Percentiles rank a stretch among this genome's conserved stretches.
Evolutionary conservation across 2,113 vertebrate species (phyloP).

Genomic region (Ochotona curzoniae): DNA sequence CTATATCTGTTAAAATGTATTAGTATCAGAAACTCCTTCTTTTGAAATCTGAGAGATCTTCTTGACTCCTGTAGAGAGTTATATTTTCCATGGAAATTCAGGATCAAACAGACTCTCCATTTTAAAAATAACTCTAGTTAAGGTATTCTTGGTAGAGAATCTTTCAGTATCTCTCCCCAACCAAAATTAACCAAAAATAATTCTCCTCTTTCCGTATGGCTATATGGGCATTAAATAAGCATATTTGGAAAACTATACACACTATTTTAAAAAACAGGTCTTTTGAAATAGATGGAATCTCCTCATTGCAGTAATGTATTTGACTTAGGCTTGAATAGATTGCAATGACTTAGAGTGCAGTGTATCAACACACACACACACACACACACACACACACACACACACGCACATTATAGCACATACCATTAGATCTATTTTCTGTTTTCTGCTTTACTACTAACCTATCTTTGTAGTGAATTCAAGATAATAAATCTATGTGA

Average conservation of each 20-base stretch:
- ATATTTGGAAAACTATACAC: background rate
- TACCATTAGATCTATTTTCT: conserved; percentile 37
- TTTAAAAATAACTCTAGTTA: background rate
- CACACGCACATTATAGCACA: background rate
- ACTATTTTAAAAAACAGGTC: background rate
- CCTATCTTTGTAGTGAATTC: background rate
- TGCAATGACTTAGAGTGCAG: conserved; percentile 3
- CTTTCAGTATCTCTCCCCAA: background rate
- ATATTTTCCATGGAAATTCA: background rate
- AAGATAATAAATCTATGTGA: background rate
- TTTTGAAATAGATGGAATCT: background rate
- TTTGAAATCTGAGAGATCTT: conserved; percentile 2
- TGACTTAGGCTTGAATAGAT: conserved; percentile 30
- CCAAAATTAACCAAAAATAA: background rate
- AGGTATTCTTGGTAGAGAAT: background rate
- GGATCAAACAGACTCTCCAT: background rate
- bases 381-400: conserved; percentile 17
- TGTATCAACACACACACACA: conserved; percentile 7
- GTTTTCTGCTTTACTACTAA: conserved; percentile 32
- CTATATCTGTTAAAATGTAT: conserved; percentile 4
- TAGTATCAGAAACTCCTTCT: conserved; percentile 6
- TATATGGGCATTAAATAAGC: background rate
- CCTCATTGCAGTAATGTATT: conserved; percentile 29
- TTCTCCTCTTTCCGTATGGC: background rate
- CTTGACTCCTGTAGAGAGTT: background rate